Evolutionary conservation across 1,140 invertebrate genomes (phyloP).

Genomic region (Zaprionus kolodkinae): DNA sequence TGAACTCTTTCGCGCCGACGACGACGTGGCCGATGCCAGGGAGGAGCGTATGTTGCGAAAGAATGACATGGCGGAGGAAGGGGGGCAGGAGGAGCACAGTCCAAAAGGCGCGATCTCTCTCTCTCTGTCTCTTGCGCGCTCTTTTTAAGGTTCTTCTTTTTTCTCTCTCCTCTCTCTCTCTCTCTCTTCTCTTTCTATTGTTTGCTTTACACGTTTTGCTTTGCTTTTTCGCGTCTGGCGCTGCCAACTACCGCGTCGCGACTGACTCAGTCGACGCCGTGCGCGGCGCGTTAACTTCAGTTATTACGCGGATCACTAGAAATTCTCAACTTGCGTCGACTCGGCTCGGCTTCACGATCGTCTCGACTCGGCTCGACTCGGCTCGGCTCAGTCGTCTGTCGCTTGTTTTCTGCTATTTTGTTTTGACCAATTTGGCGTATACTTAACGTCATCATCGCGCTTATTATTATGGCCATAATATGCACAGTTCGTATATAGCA

Average conservation of each 20-base stretch:
- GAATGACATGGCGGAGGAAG: slow-evolving; percentile 67
- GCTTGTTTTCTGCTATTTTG: slow-evolving; percentile 52
- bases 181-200: not conserved
- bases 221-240: slow-evolving; percentile 34
- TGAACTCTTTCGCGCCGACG: slow-evolving; percentile 69
- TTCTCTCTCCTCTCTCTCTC: not conserved
- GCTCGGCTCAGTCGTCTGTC: slow-evolving; percentile 31
- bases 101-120: not conserved
- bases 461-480: slow-evolving; percentile 43
- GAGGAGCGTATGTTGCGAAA: slow-evolving; percentile 80
- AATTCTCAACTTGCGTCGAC: slow-evolving; percentile 42
- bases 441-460: slow-evolving; percentile 69
- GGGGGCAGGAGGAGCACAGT: not conserved
- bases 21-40: slow-evolving; percentile 44
- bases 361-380: not conserved
- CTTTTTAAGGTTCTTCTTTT: not conserved
- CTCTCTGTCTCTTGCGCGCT: not conserved
- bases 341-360: not conserved
- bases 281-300: slow-evolving; percentile 56
- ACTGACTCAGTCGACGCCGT: slow-evolving; percentile 47
- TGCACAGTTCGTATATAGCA: slow-evolving; percentile 5
- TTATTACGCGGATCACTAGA: slow-evolving; percentile 77
- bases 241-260: slow-evolving; percentile 66
- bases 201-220: not conserved
- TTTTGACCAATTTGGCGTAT: slow-evolving; percentile 79